A percentile compares a stretch with the other conserved stretches of the same genome.
Conservation (phyloP, 2,888 invertebrate genomes). For the Monoplex corrugatus region DNA sequence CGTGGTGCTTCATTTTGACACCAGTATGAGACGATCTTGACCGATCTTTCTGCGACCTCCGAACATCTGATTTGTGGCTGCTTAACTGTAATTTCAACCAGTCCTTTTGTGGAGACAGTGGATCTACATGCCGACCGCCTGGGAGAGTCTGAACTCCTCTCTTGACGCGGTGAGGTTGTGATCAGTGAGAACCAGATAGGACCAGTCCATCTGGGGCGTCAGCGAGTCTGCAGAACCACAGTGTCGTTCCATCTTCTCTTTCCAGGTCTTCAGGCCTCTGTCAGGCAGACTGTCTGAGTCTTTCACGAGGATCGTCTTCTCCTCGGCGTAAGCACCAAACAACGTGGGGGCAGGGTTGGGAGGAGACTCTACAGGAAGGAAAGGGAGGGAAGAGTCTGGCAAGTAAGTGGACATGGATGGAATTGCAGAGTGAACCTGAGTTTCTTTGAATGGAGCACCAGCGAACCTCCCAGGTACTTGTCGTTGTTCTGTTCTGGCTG, state of each 20-base stretch:
- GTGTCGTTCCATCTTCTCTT: slow-evolving; percentile 35
- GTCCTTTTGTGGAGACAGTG: background rate
- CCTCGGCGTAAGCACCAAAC: slow-evolving; percentile 22
- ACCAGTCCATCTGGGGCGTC: slow-evolving; percentile 59
- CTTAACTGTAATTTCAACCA: background rate
- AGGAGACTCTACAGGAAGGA: slow-evolving; percentile 10
- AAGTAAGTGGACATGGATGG: background rate
- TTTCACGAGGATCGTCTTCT: background rate
- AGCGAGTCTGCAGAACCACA: slow-evolving; percentile 38
- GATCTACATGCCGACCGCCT: background rate
- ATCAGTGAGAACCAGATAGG: slow-evolving; percentile 54
- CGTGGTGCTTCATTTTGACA: background rate
- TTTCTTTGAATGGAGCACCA: background rate
- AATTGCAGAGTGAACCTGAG: background rate
- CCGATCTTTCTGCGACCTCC: background rate
- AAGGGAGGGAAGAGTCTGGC: background rate
- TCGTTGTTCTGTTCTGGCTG: background rate
- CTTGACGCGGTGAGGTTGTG: background rate
- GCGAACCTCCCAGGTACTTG: background rate
- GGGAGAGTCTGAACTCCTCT: background rate
- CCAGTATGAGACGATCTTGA: background rate
- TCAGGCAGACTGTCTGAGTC: slow-evolving; percentile 30
- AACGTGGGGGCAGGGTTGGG: slow-evolving; percentile 9
- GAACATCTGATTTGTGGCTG: background rate
- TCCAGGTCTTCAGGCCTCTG: slow-evolving; percentile 32